Evolutionary conservation across 2,113 vertebrate species (phyloP), one percentile per base, ranked within the genome.

Genomic region (Irena cyanogastra): DNA sequence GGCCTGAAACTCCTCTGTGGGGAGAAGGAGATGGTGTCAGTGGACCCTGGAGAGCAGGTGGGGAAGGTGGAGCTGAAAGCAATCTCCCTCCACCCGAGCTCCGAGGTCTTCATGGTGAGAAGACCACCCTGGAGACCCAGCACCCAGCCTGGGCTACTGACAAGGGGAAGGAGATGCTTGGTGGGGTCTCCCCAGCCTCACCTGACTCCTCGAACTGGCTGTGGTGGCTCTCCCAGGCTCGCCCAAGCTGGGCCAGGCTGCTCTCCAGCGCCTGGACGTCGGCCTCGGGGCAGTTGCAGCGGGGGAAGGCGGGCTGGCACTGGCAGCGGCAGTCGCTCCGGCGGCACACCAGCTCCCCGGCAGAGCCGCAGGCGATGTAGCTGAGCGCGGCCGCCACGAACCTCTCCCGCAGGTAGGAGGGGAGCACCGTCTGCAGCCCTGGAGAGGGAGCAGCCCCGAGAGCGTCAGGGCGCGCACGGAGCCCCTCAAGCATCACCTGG

Each of bases 381-480:
- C 99, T 99, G 95, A 99, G 99, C 4, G 99, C 99, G 0, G 99
- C 99, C 0, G 98, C 98, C 97, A 99, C 99, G 17, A 99, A 99
- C 23, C 98, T 98, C 90, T 98, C 98, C 31, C 98, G 98, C 72
- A 99, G 97, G 95, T 99, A 98, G 87, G 98, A 98, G 2, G 99
- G 99, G 26, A 99, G 98, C 95, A 99, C 98, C 27, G 98, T 99
- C 97, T 99, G 99, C 83, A 99, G 97, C 69, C 99, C 99, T 99
- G 96, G 0, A 61, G 90, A 2, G 3, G 57, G 56, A 53, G 20
- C 35, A 39, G 66, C 45, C 78, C 76, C 27, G 1, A 56, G 33
- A 21, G 24, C 21, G 4, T 75, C 64, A 85, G 89, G 47, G 64
- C 41, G 26, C 0, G 1, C 0, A 4, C 1, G 0, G 52, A 52